These are phyloP conservation scores for Eulemur rubriventer DNA, from an alignment of 2,797 vertebrate genomes.

Conservation along the genomic window DNA sequence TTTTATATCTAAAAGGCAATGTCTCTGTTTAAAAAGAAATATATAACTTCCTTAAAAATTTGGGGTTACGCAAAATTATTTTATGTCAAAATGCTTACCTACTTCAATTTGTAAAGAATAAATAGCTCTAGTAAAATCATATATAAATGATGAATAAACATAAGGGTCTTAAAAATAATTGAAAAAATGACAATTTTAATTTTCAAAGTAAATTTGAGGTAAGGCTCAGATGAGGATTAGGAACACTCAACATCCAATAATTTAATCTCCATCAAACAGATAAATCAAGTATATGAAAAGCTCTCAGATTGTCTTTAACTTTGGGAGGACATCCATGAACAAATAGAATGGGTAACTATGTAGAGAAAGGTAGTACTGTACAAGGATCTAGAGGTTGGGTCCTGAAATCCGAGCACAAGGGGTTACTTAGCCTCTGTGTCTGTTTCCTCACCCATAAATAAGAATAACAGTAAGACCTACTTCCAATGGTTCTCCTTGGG, in stretches of 20 bases:
- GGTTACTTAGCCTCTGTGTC: neutral
- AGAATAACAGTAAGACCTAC: neutral
- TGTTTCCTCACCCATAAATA: neutral
- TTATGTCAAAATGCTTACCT: conserved; percentile 19
- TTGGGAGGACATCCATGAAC: neutral
- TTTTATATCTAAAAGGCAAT: neutral
- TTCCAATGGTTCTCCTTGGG: neutral
- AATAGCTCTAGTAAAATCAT: neutral
- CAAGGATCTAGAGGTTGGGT: neutral
- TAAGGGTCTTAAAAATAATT: neutral
- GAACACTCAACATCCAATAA: neutral
- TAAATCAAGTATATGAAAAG: neutral
- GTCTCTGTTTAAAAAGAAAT: conserved; percentile 13
- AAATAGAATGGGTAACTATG: neutral
- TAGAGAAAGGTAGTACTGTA: neutral
- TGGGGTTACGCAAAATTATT: neutral
- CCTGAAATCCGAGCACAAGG: neutral
- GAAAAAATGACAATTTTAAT: neutral
- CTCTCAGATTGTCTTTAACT: neutral
- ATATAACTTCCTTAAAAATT: conserved; percentile 23
- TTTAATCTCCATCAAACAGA: neutral
- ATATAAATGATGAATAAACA: neutral
- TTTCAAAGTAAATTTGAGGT: neutral
- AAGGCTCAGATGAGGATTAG: neutral
- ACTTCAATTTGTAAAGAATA: conserved; percentile 5